Base-by-base conservation (phyloP, 2,888 invertebrate species). In the Drosophila quinaria region DNA sequence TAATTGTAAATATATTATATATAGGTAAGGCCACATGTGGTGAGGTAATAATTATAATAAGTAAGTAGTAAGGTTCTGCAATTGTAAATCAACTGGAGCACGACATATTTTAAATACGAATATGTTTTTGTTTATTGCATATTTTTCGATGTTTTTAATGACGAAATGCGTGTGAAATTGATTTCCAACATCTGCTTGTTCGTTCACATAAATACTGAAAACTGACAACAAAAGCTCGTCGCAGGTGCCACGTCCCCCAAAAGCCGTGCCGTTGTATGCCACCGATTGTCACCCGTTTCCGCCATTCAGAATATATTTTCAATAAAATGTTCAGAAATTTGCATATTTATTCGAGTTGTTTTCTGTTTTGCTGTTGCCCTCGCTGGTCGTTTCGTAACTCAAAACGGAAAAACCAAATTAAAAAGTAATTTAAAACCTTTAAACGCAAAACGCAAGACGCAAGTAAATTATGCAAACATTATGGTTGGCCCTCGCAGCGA, bases 391-490 rank as follows among this genome's bases (percentile, higher is more conserved):
- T 69, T 72, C 79, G 81, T 82, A 89, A 87, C 81, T 85, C 79
- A 83, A 82, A 75, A 67, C 86, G 90, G 90, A 82, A 87, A 75
- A 72, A 75, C 79, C 88, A 87, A 90, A 87, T 90, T 87, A 87
- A 87, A 87, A 87, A 81, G 86, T 86, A 82, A 87, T 89, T 87
- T 87, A 74, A 89, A 89, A 87, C 86, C 90, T 89, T 87, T 88
- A 89, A 87, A 77, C 76, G 78, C 71, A 74, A 74, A 70, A 79
- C 63, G 83, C 74, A 74, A 74, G 74, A 79, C 65, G 83, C 70
- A 82, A 89, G 81, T 88, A 89, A 89, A 88, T 87, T 87, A 87
- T 87, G 88, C 80, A 89, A 87, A 82, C 90, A 86, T 86, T 89
- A 81, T 80, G 85, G 82, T 78, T 67, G 73, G 50, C 67, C 50